Evolutionary conservation across 2,113 vertebrate species (phyloP).

Genomic region (Perognathus longimembris): DNA sequence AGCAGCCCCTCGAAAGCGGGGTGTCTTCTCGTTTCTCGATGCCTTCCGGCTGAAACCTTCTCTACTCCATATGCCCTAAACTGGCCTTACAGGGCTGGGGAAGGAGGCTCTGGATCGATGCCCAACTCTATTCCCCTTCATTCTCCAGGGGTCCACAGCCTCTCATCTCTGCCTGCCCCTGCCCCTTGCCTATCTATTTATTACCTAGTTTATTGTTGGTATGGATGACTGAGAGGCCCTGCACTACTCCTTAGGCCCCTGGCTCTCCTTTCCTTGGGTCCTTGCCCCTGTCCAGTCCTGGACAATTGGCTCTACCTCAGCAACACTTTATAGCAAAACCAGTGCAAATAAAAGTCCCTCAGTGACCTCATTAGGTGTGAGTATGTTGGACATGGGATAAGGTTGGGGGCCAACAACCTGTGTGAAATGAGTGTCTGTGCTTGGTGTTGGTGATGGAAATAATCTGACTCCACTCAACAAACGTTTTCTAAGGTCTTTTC

Average conservation of each 20-base stretch:
- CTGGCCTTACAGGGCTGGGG: background rate
- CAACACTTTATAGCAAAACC: constrained; percentile 84
- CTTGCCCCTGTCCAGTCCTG: constrained; percentile 67
- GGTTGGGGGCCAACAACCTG: constrained; percentile 38
- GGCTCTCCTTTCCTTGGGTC: constrained; percentile 60
- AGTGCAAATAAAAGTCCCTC: constrained; percentile 83
- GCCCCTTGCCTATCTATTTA: constrained; percentile 58
- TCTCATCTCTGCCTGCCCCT: constrained; percentile 48
- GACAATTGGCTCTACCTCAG: constrained; percentile 85
- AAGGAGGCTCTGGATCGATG: constrained; percentile 45
- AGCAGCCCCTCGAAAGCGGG: constrained; percentile 86
- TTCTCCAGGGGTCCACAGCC: constrained; percentile 47
- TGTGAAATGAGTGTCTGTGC: constrained; percentile 24
- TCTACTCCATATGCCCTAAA: constrained; percentile 86
- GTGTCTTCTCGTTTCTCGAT: constrained; percentile 93
- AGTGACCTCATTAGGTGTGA: constrained; percentile 76
- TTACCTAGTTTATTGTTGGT: constrained; percentile 65
- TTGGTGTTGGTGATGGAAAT: constrained; percentile 54
- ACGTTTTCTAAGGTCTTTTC: constrained; percentile 23
- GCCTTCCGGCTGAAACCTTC: constrained; percentile 92
- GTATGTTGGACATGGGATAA: constrained; percentile 65
- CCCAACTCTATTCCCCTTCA: background rate
- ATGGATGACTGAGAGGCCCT: constrained; percentile 60
- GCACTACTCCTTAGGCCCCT: constrained; percentile 50
- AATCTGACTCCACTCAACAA: constrained; percentile 22